Evolutionary conservation across 2,797 vertebrate genomes (phyloP).

Genomic region (Fratercula arctica): DNA sequence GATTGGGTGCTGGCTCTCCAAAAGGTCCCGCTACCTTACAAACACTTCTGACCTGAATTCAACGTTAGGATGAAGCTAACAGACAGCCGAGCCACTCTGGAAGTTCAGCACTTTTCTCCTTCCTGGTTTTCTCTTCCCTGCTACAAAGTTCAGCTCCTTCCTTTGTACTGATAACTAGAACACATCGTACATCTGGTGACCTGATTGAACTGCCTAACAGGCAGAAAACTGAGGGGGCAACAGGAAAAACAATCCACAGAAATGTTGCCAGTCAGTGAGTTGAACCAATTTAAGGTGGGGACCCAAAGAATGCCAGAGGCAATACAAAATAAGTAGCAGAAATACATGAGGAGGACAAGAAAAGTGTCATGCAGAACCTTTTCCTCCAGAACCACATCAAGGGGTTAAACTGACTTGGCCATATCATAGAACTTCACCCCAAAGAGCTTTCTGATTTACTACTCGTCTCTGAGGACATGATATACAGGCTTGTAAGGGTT

Average conservation of each 20-base stretch:
- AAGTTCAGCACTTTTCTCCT: not conserved
- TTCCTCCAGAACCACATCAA: not conserved
- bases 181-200: not conserved
- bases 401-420: not conserved
- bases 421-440: not conserved
- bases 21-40: not conserved
- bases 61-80: not conserved
- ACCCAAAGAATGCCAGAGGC: not conserved
- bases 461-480: not conserved
- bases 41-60: not conserved
- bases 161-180: not conserved
- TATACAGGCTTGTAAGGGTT: not conserved
- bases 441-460: not conserved
- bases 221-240: not conserved
- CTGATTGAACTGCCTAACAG: not conserved
- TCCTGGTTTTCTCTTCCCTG: not conserved
- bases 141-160: not conserved
- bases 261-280: not conserved
- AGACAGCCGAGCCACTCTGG: not conserved
- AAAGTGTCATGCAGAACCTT: not conserved
- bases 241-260: not conserved
- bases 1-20: not conserved
- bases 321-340: not conserved
- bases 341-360: not conserved
- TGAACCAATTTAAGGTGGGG: not conserved